A percentile compares a stretch with the other conserved stretches of the same genome.
These are phyloP conservation scores for Syrista parreyssii DNA, from an alignment of 2,888 invertebrate genomes.

Conservation along the genomic window DNA sequence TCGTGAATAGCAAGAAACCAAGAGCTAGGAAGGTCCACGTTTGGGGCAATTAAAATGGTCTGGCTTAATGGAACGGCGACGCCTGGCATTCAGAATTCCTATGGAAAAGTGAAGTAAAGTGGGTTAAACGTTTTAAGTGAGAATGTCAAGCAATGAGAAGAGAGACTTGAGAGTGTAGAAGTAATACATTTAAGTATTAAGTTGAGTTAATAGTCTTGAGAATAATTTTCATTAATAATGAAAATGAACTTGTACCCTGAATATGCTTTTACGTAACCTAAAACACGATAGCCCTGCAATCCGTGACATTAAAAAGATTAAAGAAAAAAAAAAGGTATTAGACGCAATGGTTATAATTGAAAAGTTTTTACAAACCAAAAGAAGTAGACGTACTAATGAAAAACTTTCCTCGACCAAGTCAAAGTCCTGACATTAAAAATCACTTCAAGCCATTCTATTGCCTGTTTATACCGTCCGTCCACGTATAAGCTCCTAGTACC, in stretches of 20 bases:
- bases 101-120: background rate
- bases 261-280: slow-evolving; percentile 7
- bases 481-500: too few relatives aligned
- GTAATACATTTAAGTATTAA: background rate
- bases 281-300: slow-evolving; percentile 11
- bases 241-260: slow-evolving; percentile 8
- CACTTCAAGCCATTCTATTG: background rate
- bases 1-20: background rate
- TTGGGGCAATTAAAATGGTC: slow-evolving; percentile 18
- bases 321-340: slow-evolving; percentile 12
- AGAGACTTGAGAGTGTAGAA: background rate
- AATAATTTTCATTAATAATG: slow-evolving; percentile 4
- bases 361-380: background rate
- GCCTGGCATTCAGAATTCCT: slow-evolving; percentile 4
- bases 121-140: background rate
- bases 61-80: slow-evolving; percentile 12
- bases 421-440: background rate
- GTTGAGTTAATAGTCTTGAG: background rate
- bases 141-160: background rate
- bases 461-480: too few relatives aligned
- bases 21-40: background rate
- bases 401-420: background rate
- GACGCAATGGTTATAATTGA: slow-evolving; percentile 9
- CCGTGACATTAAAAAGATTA: slow-evolving; percentile 4
- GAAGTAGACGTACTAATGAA: background rate